phyloP scores from a whole-genome alignment of 2,888 invertebrate genomes.

The Calliphora vomitoria region DNA sequence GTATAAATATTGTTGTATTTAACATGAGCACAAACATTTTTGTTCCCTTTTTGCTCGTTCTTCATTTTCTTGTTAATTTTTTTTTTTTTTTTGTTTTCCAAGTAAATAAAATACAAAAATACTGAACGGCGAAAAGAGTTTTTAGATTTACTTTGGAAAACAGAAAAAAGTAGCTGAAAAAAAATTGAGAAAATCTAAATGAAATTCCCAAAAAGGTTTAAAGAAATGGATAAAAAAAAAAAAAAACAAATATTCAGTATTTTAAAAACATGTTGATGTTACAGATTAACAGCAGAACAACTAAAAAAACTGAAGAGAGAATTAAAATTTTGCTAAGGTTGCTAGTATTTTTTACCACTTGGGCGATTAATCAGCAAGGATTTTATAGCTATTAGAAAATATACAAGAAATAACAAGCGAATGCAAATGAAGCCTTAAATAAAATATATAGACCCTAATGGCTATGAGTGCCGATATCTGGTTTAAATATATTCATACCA shows the following conservation, averaged over 20 bases:
- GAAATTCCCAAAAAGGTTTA: slow-evolving; percentile 45
- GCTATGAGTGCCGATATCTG: no score
- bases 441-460: no score
- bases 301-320: neutral
- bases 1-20: slow-evolving; percentile 31
- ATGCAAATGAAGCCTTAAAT: no score
- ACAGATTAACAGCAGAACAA: slow-evolving; percentile 36
- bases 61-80: neutral
- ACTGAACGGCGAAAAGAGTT: slow-evolving; percentile 18
- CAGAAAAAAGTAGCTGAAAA: slow-evolving; percentile 31
- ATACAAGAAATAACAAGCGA: no score
- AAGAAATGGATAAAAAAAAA: slow-evolving; percentile 44
- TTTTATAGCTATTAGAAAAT: slow-evolving; percentile 38
- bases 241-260: slow-evolving; percentile 31
- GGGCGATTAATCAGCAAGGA: slow-evolving; percentile 59
- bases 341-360: slow-evolving; percentile 15
- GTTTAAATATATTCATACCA: no score
- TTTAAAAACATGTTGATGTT: slow-evolving; percentile 61
- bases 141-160: slow-evolving; percentile 53
- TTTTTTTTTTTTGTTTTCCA: neutral
- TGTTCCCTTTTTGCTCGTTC: neutral
- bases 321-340: slow-evolving; percentile 46
- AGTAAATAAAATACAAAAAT: slow-evolving; percentile 12
- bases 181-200: slow-evolving; percentile 32
- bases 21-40: slow-evolving; percentile 46